phyloP scores from a whole-genome alignment of 2,113 vertebrate species.

The Cricetomys ansorgei region DNA sequence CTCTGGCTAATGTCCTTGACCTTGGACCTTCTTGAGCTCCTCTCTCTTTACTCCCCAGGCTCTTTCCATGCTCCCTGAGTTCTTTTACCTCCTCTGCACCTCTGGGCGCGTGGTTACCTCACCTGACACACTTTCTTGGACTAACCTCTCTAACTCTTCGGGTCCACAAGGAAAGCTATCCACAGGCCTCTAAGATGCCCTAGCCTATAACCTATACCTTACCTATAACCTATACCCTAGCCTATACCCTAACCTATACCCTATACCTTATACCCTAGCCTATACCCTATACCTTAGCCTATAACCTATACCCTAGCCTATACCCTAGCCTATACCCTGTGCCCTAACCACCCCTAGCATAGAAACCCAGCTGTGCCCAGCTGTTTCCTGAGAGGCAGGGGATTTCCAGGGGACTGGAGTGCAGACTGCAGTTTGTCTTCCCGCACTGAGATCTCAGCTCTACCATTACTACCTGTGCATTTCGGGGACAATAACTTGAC shows the following conservation, averaged over 20 bases:
- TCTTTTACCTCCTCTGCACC: neutral
- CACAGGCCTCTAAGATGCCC: neutral
- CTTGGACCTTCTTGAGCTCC: neutral
- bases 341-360: neutral
- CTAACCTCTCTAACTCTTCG: neutral
- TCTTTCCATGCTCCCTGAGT: rapidly evolving
- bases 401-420: neutral
- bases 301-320: too few relatives aligned
- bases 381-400: neutral
- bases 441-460: neutral
- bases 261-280: too few relatives aligned
- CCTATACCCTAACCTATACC: too few relatives aligned
- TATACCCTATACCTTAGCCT: too few relatives aligned
- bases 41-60: too few relatives aligned
- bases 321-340: too few relatives aligned
- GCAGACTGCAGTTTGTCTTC: neutral
- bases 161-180: neutral
- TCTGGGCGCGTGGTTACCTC: neutral
- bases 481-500: neutral
- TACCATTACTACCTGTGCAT: neutral
- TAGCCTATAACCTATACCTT: too few relatives aligned
- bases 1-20: neutral
- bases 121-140: neutral
- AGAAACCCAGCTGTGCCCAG: neutral
- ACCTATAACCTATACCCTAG: too few relatives aligned